Conservation (phyloP, 2,113 vertebrate genomes). For the human region DNA sequence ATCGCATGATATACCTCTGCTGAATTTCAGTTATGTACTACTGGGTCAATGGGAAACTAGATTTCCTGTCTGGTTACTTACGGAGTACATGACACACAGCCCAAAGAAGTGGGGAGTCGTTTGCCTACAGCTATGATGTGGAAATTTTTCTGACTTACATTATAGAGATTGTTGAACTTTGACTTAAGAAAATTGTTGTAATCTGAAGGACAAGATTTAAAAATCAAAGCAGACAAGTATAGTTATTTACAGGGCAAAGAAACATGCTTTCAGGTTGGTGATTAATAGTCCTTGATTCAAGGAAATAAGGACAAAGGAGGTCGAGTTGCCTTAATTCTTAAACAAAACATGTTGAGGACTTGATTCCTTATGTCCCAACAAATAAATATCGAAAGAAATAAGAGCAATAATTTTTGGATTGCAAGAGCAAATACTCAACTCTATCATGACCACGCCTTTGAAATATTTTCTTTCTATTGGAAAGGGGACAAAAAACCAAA, state of each 20-base stretch:
- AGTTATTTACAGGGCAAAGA: not conserved
- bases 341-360: not conserved
- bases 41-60: not conserved
- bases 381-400: constrained; percentile 5
- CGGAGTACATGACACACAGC: not conserved
- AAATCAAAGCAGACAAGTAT: not conserved
- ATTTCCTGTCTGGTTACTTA: not conserved
- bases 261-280: not conserved
- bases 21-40: not conserved
- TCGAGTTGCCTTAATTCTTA: not conserved
- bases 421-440: not conserved
- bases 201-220: not conserved
- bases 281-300: not conserved
- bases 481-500: not conserved
- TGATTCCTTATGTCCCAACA: not conserved
- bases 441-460: not conserved
- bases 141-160: not conserved
- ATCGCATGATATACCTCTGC: not conserved
- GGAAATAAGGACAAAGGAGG: not conserved
- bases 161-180: not conserved
- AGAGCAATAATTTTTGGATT: not conserved
- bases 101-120: not conserved
- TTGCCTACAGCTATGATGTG: not conserved
- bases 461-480: not conserved
- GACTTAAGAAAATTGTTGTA: not conserved